phyloP scores from a whole-genome alignment of 2,888 invertebrate species.

The Campoletis raptor region DNA sequence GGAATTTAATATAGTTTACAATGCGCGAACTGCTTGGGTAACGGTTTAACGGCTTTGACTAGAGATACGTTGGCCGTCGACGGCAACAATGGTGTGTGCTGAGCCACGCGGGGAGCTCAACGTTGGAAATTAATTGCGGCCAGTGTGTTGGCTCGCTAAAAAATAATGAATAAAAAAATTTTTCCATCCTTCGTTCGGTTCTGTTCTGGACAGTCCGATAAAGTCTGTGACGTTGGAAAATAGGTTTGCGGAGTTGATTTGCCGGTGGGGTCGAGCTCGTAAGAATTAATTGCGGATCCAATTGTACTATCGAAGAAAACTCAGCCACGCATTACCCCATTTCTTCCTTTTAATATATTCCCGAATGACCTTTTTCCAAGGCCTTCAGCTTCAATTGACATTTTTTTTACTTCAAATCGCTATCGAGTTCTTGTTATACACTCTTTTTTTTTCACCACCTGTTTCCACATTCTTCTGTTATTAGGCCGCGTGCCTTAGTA shows the following conservation, averaged over 20 bases:
- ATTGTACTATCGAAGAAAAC: conserved; percentile 48
- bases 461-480: background rate
- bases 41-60: conserved; percentile 68
- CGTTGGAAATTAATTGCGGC: conserved; percentile 70
- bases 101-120: conserved; percentile 48
- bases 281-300: conserved; percentile 66
- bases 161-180: conserved; percentile 38
- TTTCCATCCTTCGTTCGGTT: conserved; percentile 27
- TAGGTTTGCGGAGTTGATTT: conserved; percentile 22
- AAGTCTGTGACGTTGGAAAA: conserved; percentile 40
- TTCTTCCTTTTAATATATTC: conserved; percentile 37
- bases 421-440: background rate
- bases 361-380: background rate
- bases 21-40: conserved; percentile 68
- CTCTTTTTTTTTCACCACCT: background rate
- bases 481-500: no score
- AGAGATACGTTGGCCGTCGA: conserved; percentile 42
- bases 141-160: conserved; percentile 49
- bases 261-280: conserved; percentile 37
- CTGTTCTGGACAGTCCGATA: conserved; percentile 44
- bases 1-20: conserved; percentile 75
- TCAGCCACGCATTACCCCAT: conserved; percentile 34
- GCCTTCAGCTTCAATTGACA: background rate
- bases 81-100: conserved; percentile 49
- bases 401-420: background rate